Percentiles rank a stretch among this genome's conserved stretches.
Conservation (phyloP, 2,888 invertebrate species). For the Spodoptera exigua region DNA sequence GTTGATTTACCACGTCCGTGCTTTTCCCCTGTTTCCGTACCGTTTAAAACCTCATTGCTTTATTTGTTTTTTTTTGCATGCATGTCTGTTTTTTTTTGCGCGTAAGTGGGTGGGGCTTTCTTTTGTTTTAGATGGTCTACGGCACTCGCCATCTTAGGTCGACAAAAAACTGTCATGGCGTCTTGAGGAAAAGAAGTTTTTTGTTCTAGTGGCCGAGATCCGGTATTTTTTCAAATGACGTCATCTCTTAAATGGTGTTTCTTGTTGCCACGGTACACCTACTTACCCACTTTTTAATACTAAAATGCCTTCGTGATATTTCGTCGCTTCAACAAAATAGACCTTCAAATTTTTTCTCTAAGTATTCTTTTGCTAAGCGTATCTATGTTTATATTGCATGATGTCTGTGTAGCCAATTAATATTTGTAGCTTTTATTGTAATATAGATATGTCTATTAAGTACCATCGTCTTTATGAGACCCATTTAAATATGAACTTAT, state of each 20-base stretch:
- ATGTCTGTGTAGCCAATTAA: too few species aligned
- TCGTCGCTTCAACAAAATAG: too few species aligned
- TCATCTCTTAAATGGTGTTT: conserved; percentile 3
- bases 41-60: conserved; percentile 46
- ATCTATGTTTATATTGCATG: too few species aligned
- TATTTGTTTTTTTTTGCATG: conserved; percentile 53
- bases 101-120: conserved; percentile 83
- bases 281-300: too few species aligned
- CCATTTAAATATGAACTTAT: too few species aligned
- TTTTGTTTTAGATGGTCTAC: conserved; percentile 84
- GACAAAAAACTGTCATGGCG: conserved; percentile 88
- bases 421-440: too few species aligned
- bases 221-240: conserved; percentile 23
- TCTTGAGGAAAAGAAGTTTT: conserved; percentile 66
- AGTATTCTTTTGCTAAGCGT: too few species aligned
- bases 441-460: too few species aligned
- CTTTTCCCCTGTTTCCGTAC: conserved; percentile 62
- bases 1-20: conserved; percentile 54
- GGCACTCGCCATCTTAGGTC: conserved; percentile 86
- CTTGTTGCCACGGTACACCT: too few species aligned
- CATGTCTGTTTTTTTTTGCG: conserved; percentile 47
- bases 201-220: conserved; percentile 67
- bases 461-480: too few species aligned
- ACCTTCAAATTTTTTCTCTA: too few species aligned
- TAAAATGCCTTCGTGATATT: too few species aligned